Base-by-base conservation (phyloP, 35 echinoderm and acorn worm species). In the Anneissia japonica region DNA sequence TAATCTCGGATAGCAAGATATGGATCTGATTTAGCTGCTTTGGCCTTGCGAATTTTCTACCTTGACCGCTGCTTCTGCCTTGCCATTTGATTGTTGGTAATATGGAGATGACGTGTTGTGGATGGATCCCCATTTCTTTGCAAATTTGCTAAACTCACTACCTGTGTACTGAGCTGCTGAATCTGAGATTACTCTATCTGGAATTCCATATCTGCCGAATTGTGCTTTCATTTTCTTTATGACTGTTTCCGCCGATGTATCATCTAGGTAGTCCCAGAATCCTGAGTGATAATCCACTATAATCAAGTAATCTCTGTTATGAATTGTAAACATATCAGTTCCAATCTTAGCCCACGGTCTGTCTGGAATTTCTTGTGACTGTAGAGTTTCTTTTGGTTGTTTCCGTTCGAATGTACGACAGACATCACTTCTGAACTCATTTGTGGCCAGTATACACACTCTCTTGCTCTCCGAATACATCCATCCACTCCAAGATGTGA, bases 341-440 rank as follows among this genome's bases (percentile, higher is more conserved):
- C 88, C 92, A 17, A 91, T 41, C 72, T 87, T 94, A 79, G 75
- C 77, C 92, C 92, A 94, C 17, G 92, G 88, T 32, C 92, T 74
- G 23, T 43, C 36, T 41, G 78, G 83, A 76, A 80, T 74, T 11
- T 86, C 84, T 87, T 94, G 92, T n/a, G 39, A 40, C 83, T 79
- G 64, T 28, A 91, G 45, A 37, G 89, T 86, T 86, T 91, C 89
- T 26, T 86, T 91, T 1, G 83, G 34, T 46, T 86, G 89, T 36
- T 37, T 56, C 36, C 30, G 38, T 35, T 55, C 84, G 31, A 80
- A 55, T 28, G 84, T 77, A 37, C 51, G 83, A 78, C 89, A 87
- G 9, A 56, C 81, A 34, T 94, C 92, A 90, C 92, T 34, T 87
- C 36, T 75, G 41, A 37, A 77, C 46, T 87, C 77, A 83, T 87